A percentile compares a stretch with the other conserved stretches of the same genome.
Evolutionary conservation across 2,113 vertebrate genomes (phyloP).

Genomic region (Entosphenus tridentatus): DNA sequence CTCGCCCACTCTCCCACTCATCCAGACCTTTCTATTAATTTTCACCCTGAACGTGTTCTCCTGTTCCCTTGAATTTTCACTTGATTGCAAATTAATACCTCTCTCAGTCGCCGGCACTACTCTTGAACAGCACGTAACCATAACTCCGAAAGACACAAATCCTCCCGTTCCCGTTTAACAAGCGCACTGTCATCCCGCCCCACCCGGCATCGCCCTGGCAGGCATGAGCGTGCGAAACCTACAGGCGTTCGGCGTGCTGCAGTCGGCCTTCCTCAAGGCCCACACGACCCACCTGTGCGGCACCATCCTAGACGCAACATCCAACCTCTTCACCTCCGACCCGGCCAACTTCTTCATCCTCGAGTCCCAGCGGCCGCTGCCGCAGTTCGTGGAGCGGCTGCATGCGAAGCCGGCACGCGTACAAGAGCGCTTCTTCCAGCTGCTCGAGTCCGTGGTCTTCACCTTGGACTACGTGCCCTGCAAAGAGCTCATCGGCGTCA

Average conservation of each 20-base stretch:
- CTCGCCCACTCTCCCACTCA: too few relatives aligned
- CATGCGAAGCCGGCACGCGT: constrained; percentile 48
- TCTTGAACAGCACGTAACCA: too few relatives aligned
- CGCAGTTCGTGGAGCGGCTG: constrained; percentile 79
- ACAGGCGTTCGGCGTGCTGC: constrained; percentile 79
- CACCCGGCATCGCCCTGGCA: not conserved
- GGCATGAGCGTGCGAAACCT: constrained; percentile 80
- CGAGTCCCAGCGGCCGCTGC: constrained; percentile 78
- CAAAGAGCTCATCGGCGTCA: constrained; percentile 92
- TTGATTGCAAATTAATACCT: too few relatives aligned
- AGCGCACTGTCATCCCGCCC: too few relatives aligned
- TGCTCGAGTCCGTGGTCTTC: constrained; percentile 86
- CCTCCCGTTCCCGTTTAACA: too few relatives aligned
- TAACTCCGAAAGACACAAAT: too few relatives aligned
- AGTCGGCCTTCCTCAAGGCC: constrained; percentile 78
- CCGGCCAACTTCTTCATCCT: constrained; percentile 90
- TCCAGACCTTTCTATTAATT: too few relatives aligned
- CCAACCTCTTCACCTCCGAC: constrained; percentile 69
- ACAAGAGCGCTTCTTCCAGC: constrained; percentile 84
- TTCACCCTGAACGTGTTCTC: too few relatives aligned
- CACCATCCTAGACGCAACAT: constrained; percentile 75
- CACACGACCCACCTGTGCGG: constrained; percentile 61
- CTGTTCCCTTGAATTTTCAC: too few relatives aligned
- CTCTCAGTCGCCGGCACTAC: too few relatives aligned
- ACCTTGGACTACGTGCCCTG: constrained; percentile 92